Conservation (phyloP, 1,140 invertebrate species). For the Aphaenogaster floridana region DNA sequence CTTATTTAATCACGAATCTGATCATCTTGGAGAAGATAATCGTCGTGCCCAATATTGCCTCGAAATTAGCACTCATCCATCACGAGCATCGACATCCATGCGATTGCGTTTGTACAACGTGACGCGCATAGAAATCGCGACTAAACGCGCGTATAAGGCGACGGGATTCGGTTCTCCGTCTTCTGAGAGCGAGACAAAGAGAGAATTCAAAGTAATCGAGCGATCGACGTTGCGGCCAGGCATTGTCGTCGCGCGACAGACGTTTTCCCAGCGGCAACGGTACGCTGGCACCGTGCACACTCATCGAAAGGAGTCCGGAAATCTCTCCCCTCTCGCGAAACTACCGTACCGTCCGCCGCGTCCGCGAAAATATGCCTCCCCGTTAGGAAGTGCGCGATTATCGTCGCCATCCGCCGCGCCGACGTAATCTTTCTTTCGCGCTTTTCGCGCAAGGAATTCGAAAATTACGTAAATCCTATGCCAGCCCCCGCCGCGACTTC, state of each 20-base stretch:
- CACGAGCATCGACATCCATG: slow-evolving; percentile 31
- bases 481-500: not conserved
- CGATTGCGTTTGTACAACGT: slow-evolving; percentile 60
- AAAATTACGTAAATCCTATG: slow-evolving; percentile 53
- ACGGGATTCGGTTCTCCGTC: not conserved
- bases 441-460: slow-evolving; percentile 52
- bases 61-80: slow-evolving; percentile 49
- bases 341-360: slow-evolving; percentile 64
- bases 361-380: slow-evolving; percentile 70
- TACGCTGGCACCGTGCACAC: slow-evolving; percentile 5
- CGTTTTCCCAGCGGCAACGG: slow-evolving; percentile 66
- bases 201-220: not conserved
- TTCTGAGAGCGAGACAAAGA: not conserved
- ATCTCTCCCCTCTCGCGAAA: slow-evolving; percentile 72
- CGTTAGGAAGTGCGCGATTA: slow-evolving; percentile 71
- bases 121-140: slow-evolving; percentile 61
- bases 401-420: slow-evolving; percentile 46
- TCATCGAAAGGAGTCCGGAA: slow-evolving; percentile 76
- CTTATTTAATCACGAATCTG: not conserved
- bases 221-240: slow-evolving; percentile 3
- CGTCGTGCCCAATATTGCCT: slow-evolving; percentile 6
- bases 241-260: slow-evolving; percentile 70
- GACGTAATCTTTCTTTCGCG: slow-evolving; percentile 53
- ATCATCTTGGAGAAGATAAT: slow-evolving; percentile 18
- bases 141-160: not conserved